Conservation (phyloP, 2,888 invertebrate genomes). For the Branchipolynoe longqiensis region DNA sequence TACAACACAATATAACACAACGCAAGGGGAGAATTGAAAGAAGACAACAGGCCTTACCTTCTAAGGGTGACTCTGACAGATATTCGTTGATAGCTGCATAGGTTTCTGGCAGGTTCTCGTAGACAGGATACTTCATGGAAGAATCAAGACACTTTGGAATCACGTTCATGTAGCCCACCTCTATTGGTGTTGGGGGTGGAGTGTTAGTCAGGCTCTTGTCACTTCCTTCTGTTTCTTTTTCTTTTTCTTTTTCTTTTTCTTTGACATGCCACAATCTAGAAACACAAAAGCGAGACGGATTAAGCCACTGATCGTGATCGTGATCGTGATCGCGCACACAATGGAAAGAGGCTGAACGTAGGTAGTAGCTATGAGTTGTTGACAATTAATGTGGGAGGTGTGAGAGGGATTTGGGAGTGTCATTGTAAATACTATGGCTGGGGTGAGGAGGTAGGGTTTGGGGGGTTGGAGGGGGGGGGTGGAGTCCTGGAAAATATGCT, state of each 20-base stretch:
- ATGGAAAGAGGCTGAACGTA: no score
- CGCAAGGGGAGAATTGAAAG: background rate
- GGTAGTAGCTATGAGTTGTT: no score
- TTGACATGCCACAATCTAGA: slow-evolving; percentile 67
- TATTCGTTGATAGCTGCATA: slow-evolving; percentile 70
- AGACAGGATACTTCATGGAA: slow-evolving; percentile 68
- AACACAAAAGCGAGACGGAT: background rate
- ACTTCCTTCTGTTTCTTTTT: slow-evolving; percentile 63
- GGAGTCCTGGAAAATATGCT: no score
- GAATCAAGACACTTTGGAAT: slow-evolving; percentile 70
- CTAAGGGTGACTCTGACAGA: slow-evolving; percentile 66
- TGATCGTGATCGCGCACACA: no score
- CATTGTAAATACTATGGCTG: no score
- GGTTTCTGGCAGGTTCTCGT: slow-evolving; percentile 69
- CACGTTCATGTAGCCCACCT: slow-evolving; percentile 70
- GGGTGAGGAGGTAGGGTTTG: no score
- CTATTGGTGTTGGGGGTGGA: slow-evolving; percentile 63
- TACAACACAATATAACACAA: background rate
- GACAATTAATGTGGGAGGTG: no score
- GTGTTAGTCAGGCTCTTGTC: slow-evolving; percentile 61
- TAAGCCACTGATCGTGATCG: no score
- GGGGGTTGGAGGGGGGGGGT: no score
- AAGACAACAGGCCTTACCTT: slow-evolving; percentile 61
- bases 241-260: slow-evolving; percentile 65
- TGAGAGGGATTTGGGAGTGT: no score